A percentile compares a stretch with the other conserved stretches of the same genome.
These are phyloP conservation scores for Heteropelma amictum DNA, from an alignment of 2,888 invertebrate species.

Conservation along the genomic window DNA sequence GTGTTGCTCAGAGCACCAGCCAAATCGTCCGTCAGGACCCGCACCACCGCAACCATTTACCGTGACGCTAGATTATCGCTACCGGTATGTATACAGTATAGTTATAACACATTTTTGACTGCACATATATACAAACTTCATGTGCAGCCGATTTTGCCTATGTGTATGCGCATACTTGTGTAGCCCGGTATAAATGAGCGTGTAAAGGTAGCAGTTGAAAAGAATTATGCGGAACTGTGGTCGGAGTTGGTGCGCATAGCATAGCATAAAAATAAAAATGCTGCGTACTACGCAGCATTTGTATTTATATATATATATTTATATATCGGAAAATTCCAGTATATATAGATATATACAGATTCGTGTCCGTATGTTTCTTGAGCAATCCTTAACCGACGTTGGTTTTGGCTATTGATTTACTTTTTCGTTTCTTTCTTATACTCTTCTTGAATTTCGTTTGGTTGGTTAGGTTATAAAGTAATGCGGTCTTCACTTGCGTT, in stretches of 20 bases:
- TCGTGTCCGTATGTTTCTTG: neutral
- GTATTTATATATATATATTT: too few relatives aligned
- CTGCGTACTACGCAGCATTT: too few relatives aligned
- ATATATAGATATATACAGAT: neutral
- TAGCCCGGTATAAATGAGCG: conserved; percentile 30
- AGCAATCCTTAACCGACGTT: conserved; percentile 18
- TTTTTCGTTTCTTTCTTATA: conserved; percentile 15
- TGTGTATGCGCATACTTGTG: conserved; percentile 8
- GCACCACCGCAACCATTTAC: conserved; percentile 51
- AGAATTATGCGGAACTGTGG: conserved; percentile 54
- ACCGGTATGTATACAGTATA: conserved; percentile 1
- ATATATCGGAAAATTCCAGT: too few relatives aligned
- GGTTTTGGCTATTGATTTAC: conserved; percentile 47
- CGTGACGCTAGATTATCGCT: conserved; percentile 54
- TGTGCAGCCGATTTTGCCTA: neutral
- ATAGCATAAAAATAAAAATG: conserved; percentile 47
- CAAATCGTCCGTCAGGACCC: conserved; percentile 35
- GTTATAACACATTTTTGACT: conserved; percentile 35
- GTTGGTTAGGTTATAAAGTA: neutral
- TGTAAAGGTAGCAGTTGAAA: conserved; percentile 40
- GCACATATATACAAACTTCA: neutral
- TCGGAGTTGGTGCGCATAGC: conserved; percentile 36
- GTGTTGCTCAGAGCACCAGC: conserved; percentile 40
- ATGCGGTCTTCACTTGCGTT: conserved; percentile 33
- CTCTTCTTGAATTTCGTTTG: neutral